These are phyloP conservation scores for Euphonia xanthogaster DNA, from an alignment of 2,797 vertebrate species.

Conservation along the genomic window DNA sequence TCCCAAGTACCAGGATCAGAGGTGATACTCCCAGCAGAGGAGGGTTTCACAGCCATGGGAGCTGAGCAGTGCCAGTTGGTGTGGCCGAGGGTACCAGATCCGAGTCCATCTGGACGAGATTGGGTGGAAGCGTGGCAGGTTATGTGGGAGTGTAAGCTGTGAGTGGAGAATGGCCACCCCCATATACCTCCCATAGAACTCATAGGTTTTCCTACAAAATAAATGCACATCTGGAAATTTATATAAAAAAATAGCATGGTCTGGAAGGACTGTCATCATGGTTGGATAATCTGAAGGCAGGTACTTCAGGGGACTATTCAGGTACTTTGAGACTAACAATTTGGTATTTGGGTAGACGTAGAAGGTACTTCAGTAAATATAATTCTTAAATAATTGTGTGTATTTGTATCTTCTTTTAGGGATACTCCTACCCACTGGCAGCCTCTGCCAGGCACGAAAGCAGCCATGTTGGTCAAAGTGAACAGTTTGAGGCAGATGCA, in stretches of 20 bases:
- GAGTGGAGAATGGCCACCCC: accelerated
- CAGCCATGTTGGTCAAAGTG: constrained; percentile 90
- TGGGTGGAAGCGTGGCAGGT: background rate
- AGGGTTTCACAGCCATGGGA: background rate
- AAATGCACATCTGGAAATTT: background rate
- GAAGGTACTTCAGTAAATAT: background rate
- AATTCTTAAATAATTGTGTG: background rate
- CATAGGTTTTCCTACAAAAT: background rate
- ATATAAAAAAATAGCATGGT: accelerated
- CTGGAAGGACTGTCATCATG: background rate
- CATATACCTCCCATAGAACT: background rate
- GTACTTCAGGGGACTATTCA: background rate
- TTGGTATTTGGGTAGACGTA: background rate
- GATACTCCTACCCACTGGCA: constrained; percentile 85
- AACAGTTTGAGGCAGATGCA: constrained; percentile 80
- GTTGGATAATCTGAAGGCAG: background rate
- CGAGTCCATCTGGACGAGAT: background rate
- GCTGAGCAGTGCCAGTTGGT: background rate
- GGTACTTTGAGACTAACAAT: background rate
- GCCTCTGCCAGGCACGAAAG: constrained; percentile 86
- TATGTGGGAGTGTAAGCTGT: background rate
- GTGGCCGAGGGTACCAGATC: background rate
- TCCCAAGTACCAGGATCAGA: accelerated
- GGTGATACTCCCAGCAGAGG: background rate
- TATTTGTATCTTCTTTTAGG: constrained; percentile 62